Base-by-base conservation (phyloP, 2,888 invertebrate species). In the Tetragnatha montana region DNA sequence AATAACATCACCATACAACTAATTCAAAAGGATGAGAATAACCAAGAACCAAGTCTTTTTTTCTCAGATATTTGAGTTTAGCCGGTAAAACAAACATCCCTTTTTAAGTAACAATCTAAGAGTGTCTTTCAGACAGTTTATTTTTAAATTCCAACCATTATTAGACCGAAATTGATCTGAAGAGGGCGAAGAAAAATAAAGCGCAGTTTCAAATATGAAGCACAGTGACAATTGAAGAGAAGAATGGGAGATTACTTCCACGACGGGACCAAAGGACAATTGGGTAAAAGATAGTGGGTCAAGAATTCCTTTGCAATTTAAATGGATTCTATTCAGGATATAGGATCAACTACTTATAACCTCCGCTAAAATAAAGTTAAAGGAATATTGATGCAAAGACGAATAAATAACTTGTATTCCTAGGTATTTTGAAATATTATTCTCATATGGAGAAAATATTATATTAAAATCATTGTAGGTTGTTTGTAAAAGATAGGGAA, bases 281-380 rank as follows among this genome's bases (percentile, higher is more conserved):
- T 50, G 22, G 71, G n/a, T 1, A 76, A 17, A 17, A 50, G 76
- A 76, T 76, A 76, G n/a, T 76, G 19, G 50, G 76, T 76, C 50
- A 76, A 50, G 76, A 76, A 76, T 76, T 49, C 35, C 35, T 19
- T n/a, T 49, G 6, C 50, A 35, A n/a, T 50, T 19, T 76, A 76
- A 76, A 49, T 75, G 21, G n/a, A n/a, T 50, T 35, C 47, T 74
- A 74, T 76, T 76, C 50, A 50, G 10, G 50, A n/a, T 50, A n/a
- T 0, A 10, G 19, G 76, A 19, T 35, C 35, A 75, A 75, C 35
- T 4, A 35, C 35, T 35, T 35, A n/a, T n/a, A 35, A 35, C 35
- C 35, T 4, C 35, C 35, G 1, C 35, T 35, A 1, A 35, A 35
- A 35, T 35, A 35, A 35, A 35, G 35, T 35, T 35, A 35, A 35